A percentile compares a stretch with the other conserved stretches of the same genome.
phyloP scores from a whole-genome alignment of 1,140 invertebrate species.

The Lepidurus apus region DNA sequence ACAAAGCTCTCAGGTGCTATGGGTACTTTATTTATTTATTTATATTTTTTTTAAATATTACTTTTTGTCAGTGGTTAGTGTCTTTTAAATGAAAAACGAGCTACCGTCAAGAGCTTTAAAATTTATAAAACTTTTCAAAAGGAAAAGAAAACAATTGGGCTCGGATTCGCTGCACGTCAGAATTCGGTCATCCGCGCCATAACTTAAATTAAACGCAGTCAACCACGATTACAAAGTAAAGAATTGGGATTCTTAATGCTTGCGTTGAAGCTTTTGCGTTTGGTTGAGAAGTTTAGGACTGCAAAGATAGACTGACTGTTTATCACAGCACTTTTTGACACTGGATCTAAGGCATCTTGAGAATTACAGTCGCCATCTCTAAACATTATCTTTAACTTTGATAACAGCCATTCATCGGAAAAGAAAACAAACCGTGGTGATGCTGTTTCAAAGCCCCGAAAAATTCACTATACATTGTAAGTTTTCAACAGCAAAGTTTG shows the following conservation, averaged over 20 bases:
- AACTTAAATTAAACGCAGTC: background rate
- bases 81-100: too few species aligned
- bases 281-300: background rate
- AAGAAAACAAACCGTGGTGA: background rate
- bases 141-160: background rate
- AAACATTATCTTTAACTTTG: background rate
- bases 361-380: slow-evolving; percentile 14
- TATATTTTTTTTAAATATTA: too few species aligned
- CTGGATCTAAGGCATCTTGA: background rate
- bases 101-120: too few species aligned
- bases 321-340: background rate
- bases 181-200: background rate
- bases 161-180: background rate
- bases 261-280: background rate
- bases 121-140: background rate
- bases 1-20: too few species aligned
- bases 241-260: background rate
- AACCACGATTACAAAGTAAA: background rate
- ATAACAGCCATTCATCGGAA: background rate
- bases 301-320: background rate
- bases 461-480: background rate
- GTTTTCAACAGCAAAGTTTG: background rate
- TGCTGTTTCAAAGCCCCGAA: background rate
- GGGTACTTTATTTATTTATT: too few species aligned
- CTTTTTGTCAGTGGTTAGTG: too few species aligned